phyloP scores from a whole-genome alignment of 1,140 invertebrate genomes.

The Drosophila varians region DNA sequence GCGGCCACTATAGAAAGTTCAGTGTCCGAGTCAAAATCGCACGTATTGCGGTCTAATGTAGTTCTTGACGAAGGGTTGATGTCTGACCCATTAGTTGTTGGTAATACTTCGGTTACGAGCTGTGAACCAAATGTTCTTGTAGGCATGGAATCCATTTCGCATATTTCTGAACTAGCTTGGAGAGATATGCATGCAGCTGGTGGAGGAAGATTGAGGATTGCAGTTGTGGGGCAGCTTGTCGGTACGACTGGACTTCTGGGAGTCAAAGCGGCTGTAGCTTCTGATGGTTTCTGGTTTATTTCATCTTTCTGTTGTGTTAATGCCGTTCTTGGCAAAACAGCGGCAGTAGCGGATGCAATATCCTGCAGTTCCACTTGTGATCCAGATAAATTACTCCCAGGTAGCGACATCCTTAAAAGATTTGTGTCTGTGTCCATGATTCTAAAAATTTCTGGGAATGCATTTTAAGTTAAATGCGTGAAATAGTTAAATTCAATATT shows the following conservation, averaged over 20 bases:
- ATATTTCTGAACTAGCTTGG: conserved; percentile 20
- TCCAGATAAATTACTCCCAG: conserved; percentile 1
- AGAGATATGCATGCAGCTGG: conserved; percentile 10
- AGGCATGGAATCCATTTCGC: conserved; percentile 10
- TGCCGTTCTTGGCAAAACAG: not conserved
- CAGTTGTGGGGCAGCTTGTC: not conserved
- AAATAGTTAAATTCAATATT: not conserved
- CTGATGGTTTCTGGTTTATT: not conserved
- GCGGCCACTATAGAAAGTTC: conserved; percentile 76
- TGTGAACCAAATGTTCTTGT: not conserved
- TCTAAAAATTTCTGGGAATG: not conserved
- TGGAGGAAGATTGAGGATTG: conserved; percentile 30
- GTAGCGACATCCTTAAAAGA: not conserved
- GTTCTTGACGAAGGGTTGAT: not conserved
- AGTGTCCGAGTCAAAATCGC: conserved; percentile 79
- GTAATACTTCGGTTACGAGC: not conserved
- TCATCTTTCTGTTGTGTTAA: not conserved
- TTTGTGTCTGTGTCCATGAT: not conserved
- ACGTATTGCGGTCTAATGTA: conserved; percentile 45
- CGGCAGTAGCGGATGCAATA: conserved; percentile 7
- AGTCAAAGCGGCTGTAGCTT: not conserved
- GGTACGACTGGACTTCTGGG: not conserved
- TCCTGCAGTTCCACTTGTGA: conserved; percentile 29
- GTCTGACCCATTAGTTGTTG: not conserved
- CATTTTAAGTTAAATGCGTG: not conserved